Evolutionary conservation across 2,888 invertebrate genomes (phyloP).

Genomic region (Nysson spinosus): DNA sequence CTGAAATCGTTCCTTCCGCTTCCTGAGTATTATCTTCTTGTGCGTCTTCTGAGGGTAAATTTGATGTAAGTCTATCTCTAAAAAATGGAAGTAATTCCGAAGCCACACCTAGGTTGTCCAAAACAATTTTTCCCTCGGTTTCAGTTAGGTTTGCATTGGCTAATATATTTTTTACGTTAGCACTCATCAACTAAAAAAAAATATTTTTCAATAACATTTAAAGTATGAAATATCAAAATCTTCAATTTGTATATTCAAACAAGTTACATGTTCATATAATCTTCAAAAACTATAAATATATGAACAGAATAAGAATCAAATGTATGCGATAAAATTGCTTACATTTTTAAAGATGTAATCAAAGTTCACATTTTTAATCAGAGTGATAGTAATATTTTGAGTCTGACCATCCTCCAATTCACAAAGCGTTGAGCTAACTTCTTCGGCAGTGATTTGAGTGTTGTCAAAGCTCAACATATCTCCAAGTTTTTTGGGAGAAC

Average conservation of each 20-base stretch:
- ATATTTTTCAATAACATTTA: background rate
- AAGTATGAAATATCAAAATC: no score
- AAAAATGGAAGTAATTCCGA: slow-evolving; percentile 78
- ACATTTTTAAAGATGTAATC: slow-evolving; percentile 70
- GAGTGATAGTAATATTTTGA: slow-evolving; percentile 75
- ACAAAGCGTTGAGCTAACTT: slow-evolving; percentile 78
- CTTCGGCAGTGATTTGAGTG: slow-evolving; percentile 58
- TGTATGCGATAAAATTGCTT: no score
- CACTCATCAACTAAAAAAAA: slow-evolving; percentile 76
- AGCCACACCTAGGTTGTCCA: slow-evolving; percentile 77
- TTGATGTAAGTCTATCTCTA: slow-evolving; percentile 66
- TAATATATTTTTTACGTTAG: slow-evolving; percentile 78
- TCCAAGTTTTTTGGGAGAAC: slow-evolving; percentile 66
- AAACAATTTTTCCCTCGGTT: slow-evolving; percentile 77
- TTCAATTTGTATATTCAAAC: no score
- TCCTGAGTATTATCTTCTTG: slow-evolving; percentile 14
- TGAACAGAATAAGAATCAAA: no score
- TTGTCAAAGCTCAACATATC: slow-evolving; percentile 67
- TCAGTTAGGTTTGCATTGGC: slow-evolving; percentile 78
- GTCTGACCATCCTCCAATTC: slow-evolving; percentile 75
- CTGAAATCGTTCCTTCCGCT: slow-evolving; percentile 45
- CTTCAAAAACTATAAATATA: no score
- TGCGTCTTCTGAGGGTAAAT: slow-evolving; percentile 28
- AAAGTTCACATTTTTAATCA: slow-evolving; percentile 78
- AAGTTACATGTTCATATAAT: no score